Evolutionary conservation across 1,140 invertebrate species (phyloP).

Genomic region (Diachasmimorpha longicaudata): DNA sequence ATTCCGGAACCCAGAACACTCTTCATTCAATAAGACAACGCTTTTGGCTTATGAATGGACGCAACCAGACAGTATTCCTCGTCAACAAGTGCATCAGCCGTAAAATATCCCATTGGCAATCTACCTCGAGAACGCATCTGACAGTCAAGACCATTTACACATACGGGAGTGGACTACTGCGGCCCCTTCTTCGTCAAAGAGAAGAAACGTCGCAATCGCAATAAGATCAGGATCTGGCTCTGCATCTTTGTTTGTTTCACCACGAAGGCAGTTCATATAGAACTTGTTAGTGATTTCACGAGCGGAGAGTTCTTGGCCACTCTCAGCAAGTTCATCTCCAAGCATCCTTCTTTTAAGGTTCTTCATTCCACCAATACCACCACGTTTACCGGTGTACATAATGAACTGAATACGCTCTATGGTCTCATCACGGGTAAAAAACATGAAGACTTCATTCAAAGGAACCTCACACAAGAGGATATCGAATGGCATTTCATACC

Average conservation of each 20-base stretch:
- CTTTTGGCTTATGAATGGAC: not conserved
- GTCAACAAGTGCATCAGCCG: conserved; percentile 24
- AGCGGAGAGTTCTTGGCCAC: conserved; percentile 37
- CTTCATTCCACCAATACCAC: conserved; percentile 24
- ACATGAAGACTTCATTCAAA: not conserved
- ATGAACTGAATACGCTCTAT: not conserved
- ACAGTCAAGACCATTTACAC: conserved; percentile 21
- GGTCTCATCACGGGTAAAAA: not conserved
- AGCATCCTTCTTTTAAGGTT: conserved; percentile 26
- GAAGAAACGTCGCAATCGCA: not conserved
- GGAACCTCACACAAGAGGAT: not conserved
- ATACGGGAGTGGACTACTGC: conserved; percentile 2
- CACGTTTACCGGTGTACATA: conserved; percentile 24
- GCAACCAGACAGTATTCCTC: not conserved
- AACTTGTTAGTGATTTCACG: not conserved
- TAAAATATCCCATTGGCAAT: conserved; percentile 14
- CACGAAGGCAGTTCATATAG: not conserved
- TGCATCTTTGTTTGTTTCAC: conserved; percentile 8
- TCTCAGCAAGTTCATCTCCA: conserved; percentile 37
- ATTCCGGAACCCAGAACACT: not conserved
- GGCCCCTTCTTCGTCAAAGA: conserved; percentile 7
- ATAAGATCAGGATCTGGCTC: not conserved
- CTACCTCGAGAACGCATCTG: conserved; percentile 14
- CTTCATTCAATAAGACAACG: not conserved
- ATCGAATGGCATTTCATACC: not conserved